These are phyloP conservation scores for Eubasilissa regina DNA, from an alignment of 1,140 invertebrate genomes.

Conservation along the genomic window DNA sequence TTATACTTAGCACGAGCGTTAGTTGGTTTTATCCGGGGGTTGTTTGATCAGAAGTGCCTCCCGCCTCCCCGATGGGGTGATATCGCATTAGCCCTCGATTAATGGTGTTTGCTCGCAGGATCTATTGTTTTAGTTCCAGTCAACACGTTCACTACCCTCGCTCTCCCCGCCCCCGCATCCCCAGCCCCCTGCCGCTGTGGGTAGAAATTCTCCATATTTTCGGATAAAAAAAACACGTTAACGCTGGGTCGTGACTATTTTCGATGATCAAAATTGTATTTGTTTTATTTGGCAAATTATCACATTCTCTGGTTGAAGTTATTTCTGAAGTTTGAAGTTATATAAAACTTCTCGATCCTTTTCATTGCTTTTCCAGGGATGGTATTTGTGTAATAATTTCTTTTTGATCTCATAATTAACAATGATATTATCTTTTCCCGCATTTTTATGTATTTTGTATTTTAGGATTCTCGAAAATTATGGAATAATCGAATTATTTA, in stretches of 20 bases:
- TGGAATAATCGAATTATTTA: too few relatives aligned
- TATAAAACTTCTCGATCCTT: too few relatives aligned
- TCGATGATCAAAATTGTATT: too few relatives aligned
- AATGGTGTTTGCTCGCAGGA: slow-evolving; percentile 31
- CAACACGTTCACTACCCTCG: slow-evolving; percentile 17
- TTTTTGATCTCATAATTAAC: neutral
- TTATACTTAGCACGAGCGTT: neutral
- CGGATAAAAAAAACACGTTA: too few relatives aligned
- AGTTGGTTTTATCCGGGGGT: slow-evolving; percentile 13
- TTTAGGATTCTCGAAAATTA: neutral
- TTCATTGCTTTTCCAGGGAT: neutral
- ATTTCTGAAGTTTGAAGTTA: too few relatives aligned
- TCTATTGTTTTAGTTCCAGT: slow-evolving; percentile 40
- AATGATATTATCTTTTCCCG: neutral
- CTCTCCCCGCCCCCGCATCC: neutral
- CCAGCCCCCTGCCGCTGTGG: neutral
- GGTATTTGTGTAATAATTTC: neutral
- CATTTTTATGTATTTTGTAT: neutral
- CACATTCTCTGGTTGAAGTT: too few relatives aligned
- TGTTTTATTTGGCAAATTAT: too few relatives aligned
- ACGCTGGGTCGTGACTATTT: too few relatives aligned
- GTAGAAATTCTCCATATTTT: too few relatives aligned
- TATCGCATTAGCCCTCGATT: slow-evolving; percentile 38
- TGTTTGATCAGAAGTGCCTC: slow-evolving; percentile 4
- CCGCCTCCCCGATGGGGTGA: neutral